These are phyloP conservation scores for Bombyx mandarina DNA, from an alignment of 1,140 invertebrate genomes.

Conservation along the genomic window DNA sequence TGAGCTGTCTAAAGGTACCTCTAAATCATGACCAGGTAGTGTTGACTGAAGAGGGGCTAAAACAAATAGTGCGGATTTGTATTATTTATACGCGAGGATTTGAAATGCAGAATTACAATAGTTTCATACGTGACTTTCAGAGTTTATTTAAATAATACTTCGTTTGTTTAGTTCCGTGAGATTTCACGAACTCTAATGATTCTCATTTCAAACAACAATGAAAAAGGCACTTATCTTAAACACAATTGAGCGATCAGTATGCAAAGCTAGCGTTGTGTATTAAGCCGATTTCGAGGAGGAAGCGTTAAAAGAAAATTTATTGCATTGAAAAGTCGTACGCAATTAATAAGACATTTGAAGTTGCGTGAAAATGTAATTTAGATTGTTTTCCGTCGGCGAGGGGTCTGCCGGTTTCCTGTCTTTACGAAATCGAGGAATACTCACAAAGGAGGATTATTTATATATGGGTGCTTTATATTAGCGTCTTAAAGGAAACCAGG, in stretches of 20 bases:
- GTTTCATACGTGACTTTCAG: too few relatives aligned
- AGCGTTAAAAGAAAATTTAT: constrained; percentile 69
- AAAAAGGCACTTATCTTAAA: constrained; percentile 11
- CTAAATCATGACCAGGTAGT: constrained; percentile 58
- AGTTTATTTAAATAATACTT: too few relatives aligned
- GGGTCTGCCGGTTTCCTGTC: constrained; percentile 51
- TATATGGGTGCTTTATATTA: constrained; percentile 68
- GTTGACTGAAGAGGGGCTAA: constrained; percentile 25
- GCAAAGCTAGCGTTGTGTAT: constrained; percentile 41
- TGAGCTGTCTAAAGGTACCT: constrained; percentile 34
- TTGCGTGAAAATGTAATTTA: constrained; percentile 72
- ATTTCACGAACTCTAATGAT: background rate
- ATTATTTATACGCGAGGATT: constrained; percentile 20
- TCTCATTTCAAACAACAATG: background rate
- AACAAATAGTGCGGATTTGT: constrained; percentile 29
- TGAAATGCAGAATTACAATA: background rate
- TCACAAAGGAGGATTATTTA: constrained; percentile 66
- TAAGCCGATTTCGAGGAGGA: constrained; percentile 56
- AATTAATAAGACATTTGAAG: constrained; percentile 72
- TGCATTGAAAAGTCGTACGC: constrained; percentile 65
- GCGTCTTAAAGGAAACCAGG: constrained; percentile 64
- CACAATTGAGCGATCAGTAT: constrained; percentile 48
- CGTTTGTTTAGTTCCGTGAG: too few relatives aligned
- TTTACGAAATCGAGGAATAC: constrained; percentile 36
- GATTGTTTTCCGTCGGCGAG: constrained; percentile 62